phyloP scores from a whole-genome alignment of 2,113 vertebrate genomes.

The Crotalus horridus region DNA sequence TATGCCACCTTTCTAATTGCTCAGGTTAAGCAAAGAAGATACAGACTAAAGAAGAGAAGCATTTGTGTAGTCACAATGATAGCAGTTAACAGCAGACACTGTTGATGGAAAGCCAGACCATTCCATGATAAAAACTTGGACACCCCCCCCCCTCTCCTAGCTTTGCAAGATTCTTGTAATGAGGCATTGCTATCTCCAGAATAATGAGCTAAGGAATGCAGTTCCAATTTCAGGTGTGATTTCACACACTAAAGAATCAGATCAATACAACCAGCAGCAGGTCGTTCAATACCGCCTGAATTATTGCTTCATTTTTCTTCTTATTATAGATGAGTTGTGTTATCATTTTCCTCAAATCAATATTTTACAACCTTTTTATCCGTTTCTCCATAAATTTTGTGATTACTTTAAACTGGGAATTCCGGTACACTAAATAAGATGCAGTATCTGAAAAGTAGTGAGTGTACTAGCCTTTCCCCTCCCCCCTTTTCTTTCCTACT shows the following conservation, averaged over 20 bases:
- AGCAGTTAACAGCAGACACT: constrained; percentile 30
- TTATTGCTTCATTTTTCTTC: constrained; percentile 99
- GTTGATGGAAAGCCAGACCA: constrained; percentile 51
- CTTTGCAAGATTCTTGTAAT: constrained; percentile 83
- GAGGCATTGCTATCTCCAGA: constrained; percentile 85
- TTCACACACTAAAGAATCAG: constrained; percentile 83
- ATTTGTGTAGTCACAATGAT: constrained; percentile 4
- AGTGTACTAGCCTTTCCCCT: constrained; percentile 63
- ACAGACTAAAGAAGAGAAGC: constrained; percentile 20
- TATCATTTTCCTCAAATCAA: constrained; percentile 90
- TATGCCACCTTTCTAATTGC: background rate
- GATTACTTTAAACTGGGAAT: constrained; percentile 99
- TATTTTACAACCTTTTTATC: constrained; percentile 99
- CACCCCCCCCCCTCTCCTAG: constrained; percentile 55
- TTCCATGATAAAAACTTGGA: constrained; percentile 39
- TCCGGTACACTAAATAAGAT: constrained; percentile 98
- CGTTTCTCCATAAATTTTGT: constrained; percentile 98
- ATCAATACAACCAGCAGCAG: constrained; percentile 88
- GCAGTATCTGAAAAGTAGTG: constrained; percentile 70
- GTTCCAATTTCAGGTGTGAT: constrained; percentile 86
- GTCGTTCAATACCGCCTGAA: constrained; percentile 91
- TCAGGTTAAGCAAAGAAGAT: background rate
- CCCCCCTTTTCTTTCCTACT: background rate
- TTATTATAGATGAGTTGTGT: constrained; percentile 95
- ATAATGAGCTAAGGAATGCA: constrained; percentile 76